These are phyloP conservation scores for Diachasma alloeum DNA, from an alignment of 1,140 invertebrate genomes.

Conservation along the genomic window DNA sequence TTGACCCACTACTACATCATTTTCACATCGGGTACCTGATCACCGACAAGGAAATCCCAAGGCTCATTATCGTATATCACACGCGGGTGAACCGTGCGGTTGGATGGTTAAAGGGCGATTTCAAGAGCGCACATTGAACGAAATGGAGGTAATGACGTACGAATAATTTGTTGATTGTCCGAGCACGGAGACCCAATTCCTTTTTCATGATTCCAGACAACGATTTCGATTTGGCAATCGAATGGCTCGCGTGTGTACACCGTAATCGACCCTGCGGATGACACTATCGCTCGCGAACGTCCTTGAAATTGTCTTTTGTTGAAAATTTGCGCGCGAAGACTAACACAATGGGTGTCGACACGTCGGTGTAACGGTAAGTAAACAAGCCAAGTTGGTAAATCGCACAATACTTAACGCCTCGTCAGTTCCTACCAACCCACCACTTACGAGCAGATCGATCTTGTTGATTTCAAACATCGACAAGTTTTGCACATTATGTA, in stretches of 20 bases:
- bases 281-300: background rate
- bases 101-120: background rate
- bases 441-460: too few species aligned
- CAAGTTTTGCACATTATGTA: too few species aligned
- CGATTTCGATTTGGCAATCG: too few species aligned
- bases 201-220: too few species aligned
- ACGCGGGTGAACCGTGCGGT: background rate
- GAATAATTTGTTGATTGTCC: too few species aligned
- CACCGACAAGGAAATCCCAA: background rate
- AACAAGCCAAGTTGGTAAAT: background rate
- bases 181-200: too few species aligned
- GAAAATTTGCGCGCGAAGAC: background rate
- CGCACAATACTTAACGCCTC: too few species aligned
- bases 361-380: background rate
- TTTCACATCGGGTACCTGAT: background rate
- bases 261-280: background rate
- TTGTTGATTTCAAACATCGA: too few species aligned
- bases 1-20: background rate
- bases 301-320: conserved; percentile 4
- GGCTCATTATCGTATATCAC: background rate
- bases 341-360: background rate
- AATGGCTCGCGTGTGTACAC: too few species aligned
- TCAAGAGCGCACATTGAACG: background rate
- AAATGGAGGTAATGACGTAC: too few species aligned
- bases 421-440: too few species aligned